Percentiles rank a stretch among this genome's conserved stretches.
Conservation (phyloP, 2,888 invertebrate genomes). For the Noctua janthina region DNA sequence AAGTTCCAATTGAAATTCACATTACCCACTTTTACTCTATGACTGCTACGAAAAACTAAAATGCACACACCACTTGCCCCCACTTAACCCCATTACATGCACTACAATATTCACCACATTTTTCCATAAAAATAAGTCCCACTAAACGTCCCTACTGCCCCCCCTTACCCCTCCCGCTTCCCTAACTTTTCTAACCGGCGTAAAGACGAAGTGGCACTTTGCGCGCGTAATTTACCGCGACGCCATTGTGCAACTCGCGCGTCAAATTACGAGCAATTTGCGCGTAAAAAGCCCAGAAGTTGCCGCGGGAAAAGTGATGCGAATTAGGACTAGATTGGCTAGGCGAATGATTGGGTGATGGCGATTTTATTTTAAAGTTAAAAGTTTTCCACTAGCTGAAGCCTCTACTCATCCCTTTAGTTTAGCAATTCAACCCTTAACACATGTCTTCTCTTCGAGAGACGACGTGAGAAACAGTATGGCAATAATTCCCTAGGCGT, state of each 20-base stretch:
- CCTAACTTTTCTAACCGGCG: conserved; percentile 48
- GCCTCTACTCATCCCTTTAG: neutral
- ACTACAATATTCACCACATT: conserved; percentile 56
- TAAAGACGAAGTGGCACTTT: conserved; percentile 67
- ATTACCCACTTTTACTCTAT: neutral
- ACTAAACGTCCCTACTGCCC: conserved; percentile 47
- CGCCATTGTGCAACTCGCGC: conserved; percentile 64
- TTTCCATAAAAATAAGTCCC: conserved; percentile 61
- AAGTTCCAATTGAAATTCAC: neutral
- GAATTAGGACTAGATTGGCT: conserved; percentile 64
- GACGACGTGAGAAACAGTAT: neutral
- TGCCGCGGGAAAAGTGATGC: conserved; percentile 56
- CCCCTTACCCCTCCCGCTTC: neutral
- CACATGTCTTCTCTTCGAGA: neutral
- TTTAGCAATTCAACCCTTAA: neutral
- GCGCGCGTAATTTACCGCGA: conserved; percentile 63
- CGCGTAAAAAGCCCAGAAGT: conserved; percentile 64
- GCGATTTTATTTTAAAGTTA: conserved; percentile 10
- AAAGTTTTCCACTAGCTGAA: neutral
- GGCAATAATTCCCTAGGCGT: neutral
- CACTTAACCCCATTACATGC: conserved; percentile 59
- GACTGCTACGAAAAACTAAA: conserved; percentile 19
- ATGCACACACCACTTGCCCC: conserved; percentile 10
- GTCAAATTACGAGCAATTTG: conserved; percentile 68
- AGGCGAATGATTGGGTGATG: conserved; percentile 36